Base-by-base conservation (phyloP, 37 sponge, comb jelly and placozoan species). In the Lycopodina hypogea region DNA sequence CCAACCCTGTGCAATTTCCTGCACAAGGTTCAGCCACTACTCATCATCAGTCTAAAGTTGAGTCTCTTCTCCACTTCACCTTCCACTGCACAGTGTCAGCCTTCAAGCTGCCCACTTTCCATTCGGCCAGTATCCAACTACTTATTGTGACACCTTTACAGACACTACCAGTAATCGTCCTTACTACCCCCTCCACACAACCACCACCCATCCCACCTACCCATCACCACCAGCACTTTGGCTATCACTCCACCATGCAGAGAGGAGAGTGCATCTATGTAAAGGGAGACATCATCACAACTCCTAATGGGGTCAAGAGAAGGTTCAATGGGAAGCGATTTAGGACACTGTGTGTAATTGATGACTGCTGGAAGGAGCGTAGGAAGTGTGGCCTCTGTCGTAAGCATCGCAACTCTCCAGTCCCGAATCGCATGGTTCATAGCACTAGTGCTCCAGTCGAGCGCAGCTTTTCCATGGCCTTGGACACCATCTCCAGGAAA, bases 311-410 rank as follows among this genome's bases (percentile, higher is more conserved):
- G 21, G 65, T 88, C 66, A 88, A 83, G 75, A 82, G 77, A 61
- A 88, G 82, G 83, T 88, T 88, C 67, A 88, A 88, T 39, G 88
- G 88, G 23, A 88, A 88, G 79, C 88, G 82, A 55, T 88, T 83
- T 83, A 61, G 88, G 51, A 41, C 83, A 28, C 79, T 88, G 39
- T 88, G 88, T 42, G 78, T 79, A 21, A 78, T 83, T 2, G 78
- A 88, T 19, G 88, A 83, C 61, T 88, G 88, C 67, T 88, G 79
- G 78, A 88, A 88, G 42, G 88, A 88, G 59, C 82, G 83, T 3
- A 83, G 82, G 60, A 82, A 78, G 61, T 78, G 84, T 69, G 88
- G 88, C 17, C 75, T 79, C 24, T 88, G 88, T 35, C 82, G 83
- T 11, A 82, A 78, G 74, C 88, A 88, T 63, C 75, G 82, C 28